Evolutionary conservation across 2,113 vertebrate species (phyloP), one percentile per base, ranked within the genome.

Genomic region (Datnioides undecimradiatus): DNA sequence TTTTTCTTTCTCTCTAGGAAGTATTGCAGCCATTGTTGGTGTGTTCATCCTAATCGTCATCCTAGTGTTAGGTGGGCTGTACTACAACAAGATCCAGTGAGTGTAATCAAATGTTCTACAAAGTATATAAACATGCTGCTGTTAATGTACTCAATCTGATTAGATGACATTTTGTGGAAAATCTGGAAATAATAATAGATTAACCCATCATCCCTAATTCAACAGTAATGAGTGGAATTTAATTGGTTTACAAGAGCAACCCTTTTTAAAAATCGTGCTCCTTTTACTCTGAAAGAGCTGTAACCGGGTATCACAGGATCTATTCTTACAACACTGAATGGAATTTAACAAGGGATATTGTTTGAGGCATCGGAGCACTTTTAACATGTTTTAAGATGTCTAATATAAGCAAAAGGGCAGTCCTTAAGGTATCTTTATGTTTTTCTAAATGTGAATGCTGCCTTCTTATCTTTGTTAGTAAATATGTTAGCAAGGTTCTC

Each of bases 41-140:
- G 0, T 76, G 4, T 81, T 92, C 71, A 69, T 92, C 9, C 0
- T 52, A 3, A 6, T 80, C 1, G 84, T 87, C 49, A 0, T 92
- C 3, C 3, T 91, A 1, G 29, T 90, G 43, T 33, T 93, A 6
- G 87, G 58, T 21, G 90, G 84, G 12, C 55, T 88, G 6, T 93
- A 91, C 75, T 79, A 87, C 77, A 82, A 73, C 67, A 94, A 71
- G 82, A 79, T 88, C 16, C 70, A 87, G 94, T 94, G 79, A 91
- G 93, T 89, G 36, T 1, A 40, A 67, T 60, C 11, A 43, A 10
- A 68, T 60, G 13, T 63, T 6, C 10, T 25, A 19, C 33, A 11
- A 29, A 31, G 3, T 34, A 25, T 36, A 49, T 2, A 29, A 8
- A 16, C 33, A 59, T 21, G n/a, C 17, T 13, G 6, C 12, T 31